A percentile compares a stretch with the other conserved stretches of the same genome.
Conservation (phyloP, 2,113 vertebrate genomes). For the Gymnogyps californianus region DNA sequence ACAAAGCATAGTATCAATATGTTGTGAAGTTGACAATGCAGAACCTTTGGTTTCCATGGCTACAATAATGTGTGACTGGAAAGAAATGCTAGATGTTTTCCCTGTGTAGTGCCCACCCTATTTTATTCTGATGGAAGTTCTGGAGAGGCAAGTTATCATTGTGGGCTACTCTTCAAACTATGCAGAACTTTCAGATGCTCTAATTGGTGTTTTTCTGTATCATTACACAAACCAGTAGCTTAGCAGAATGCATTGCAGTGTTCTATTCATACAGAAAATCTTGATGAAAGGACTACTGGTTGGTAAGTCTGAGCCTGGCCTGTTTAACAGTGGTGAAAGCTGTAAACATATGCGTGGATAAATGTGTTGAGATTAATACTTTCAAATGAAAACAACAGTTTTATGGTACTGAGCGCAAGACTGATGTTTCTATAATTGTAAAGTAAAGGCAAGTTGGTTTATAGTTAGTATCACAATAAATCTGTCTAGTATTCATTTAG, state of each 20-base stretch:
- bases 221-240: not conserved
- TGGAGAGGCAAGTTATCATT: not conserved
- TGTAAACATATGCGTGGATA: not conserved
- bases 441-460: not conserved
- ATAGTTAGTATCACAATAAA: not conserved
- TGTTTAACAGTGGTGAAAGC: not conserved
- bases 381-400: not conserved
- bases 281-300: not conserved
- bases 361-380: not conserved
- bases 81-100: not conserved
- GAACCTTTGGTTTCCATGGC: not conserved
- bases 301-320: not conserved
- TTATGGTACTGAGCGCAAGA: not conserved
- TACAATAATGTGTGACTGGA: not conserved
- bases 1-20: not conserved
- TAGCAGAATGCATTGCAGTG: not conserved
- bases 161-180: not conserved
- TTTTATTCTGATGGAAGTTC: not conserved
- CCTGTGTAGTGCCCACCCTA: rapidly evolving
- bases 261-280: not conserved
- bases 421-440: not conserved
- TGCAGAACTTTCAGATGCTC: not conserved
- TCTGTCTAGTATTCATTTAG: not conserved
- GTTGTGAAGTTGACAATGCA: not conserved
- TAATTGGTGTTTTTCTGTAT: not conserved